Conservation (phyloP, 2,888 invertebrate species). For the Anorthoa munda region DNA sequence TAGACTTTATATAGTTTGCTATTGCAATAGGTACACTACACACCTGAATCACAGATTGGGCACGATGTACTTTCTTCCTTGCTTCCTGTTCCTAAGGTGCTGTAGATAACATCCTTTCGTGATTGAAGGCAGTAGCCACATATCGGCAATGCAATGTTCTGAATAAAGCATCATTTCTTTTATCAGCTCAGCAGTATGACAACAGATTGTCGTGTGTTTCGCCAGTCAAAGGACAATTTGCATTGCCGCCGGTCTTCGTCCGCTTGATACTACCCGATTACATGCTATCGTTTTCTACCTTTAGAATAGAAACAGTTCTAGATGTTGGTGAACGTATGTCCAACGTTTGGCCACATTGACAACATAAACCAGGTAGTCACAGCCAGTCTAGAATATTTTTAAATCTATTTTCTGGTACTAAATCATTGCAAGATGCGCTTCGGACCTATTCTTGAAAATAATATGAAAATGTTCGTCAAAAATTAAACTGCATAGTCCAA, state of each 20-base stretch:
- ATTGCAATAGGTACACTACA: background rate
- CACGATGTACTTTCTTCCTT: background rate
- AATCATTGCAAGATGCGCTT: background rate
- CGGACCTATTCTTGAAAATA: background rate
- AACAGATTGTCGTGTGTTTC: constrained; percentile 45
- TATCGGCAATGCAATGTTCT: constrained; percentile 15
- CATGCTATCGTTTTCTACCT: constrained; percentile 41
- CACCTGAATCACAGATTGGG: background rate
- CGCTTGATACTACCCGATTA: constrained; percentile 31
- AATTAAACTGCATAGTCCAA: no score
- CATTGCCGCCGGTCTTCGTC: constrained; percentile 56
- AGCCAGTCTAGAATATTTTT: background rate
- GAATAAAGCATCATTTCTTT: constrained; percentile 39
- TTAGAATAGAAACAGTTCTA: constrained; percentile 12
- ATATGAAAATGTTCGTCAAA: no score
- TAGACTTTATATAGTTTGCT: background rate
- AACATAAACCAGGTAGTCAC: background rate
- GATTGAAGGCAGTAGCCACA: constrained; percentile 12
- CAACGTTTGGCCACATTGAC: background rate
- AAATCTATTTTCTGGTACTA: background rate
- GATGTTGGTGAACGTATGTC: background rate
- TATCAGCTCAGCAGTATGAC: constrained; percentile 39
- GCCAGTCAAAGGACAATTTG: constrained; percentile 61
- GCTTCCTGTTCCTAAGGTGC: background rate
- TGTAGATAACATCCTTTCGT: constrained; percentile 9